phyloP scores from a whole-genome alignment of 2,797 vertebrate genomes.

The Adrianichthys oophorus region DNA sequence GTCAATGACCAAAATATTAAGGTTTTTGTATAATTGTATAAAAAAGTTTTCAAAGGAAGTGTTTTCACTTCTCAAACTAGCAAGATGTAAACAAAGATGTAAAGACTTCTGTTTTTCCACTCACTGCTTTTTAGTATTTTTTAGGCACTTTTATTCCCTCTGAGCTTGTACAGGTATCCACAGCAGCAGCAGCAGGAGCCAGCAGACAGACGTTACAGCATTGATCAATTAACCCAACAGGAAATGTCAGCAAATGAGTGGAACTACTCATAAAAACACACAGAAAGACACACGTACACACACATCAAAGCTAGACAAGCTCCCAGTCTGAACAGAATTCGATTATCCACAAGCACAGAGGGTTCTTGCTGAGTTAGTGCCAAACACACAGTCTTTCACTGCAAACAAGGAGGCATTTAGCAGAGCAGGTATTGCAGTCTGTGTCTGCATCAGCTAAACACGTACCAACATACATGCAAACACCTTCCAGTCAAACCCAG shows the following conservation, averaged over 20 bases:
- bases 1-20: no score
- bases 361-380: slow-evolving; percentile 41
- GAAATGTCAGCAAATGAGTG: slow-evolving; percentile 15
- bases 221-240: slow-evolving; percentile 27
- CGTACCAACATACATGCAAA: slow-evolving; percentile 16
- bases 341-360: slow-evolving; percentile 26
- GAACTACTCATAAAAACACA: slow-evolving; percentile 13
- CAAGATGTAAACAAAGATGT: neutral
- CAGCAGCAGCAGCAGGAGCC: slow-evolving; percentile 22
- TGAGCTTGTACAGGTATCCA: slow-evolving; percentile 13
- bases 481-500: neutral
- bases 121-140: neutral
- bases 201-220: slow-evolving; percentile 14
- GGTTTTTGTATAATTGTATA: no score
- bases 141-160: slow-evolving; percentile 2
- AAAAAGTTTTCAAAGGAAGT: no score
- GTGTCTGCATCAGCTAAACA: slow-evolving; percentile 41
- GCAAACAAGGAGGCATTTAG: slow-evolving; percentile 60
- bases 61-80: no score
- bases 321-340: slow-evolving; percentile 13
- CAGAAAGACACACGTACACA: slow-evolving; percentile 12
- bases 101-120: slow-evolving; percentile 1
- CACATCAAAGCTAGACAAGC: slow-evolving; percentile 10
- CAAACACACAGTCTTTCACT: slow-evolving; percentile 51
- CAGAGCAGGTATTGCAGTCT: slow-evolving; percentile 45